Evolutionary conservation across 2,888 invertebrate genomes (phyloP).

Genomic region (Apamea sordens): DNA sequence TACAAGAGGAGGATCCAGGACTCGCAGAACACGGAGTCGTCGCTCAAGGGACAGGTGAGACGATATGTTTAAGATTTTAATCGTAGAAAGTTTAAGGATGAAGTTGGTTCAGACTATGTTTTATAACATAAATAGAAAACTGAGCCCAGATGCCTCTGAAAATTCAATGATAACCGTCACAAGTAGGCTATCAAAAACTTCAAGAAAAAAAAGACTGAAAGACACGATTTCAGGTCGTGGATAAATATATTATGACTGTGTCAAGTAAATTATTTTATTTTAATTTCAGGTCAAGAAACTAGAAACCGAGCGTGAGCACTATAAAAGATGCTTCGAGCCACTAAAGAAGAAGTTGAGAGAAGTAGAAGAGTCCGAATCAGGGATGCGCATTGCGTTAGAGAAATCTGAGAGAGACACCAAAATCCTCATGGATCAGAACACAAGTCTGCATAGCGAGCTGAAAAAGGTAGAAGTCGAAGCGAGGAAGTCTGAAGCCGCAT

Average conservation of each 20-base stretch:
- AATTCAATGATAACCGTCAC: not conserved
- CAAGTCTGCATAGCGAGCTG: conserved; percentile 84
- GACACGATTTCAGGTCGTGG: not conserved
- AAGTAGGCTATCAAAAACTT: not conserved
- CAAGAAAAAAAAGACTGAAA: not conserved
- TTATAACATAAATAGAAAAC: not conserved
- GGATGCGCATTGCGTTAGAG: conserved; percentile 88
- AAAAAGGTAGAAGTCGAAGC: conserved; percentile 87
- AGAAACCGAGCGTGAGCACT: conserved; percentile 86
- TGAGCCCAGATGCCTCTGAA: not conserved
- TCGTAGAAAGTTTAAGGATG: not conserved
- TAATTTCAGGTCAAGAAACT: conserved; percentile 78
- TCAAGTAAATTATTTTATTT: not conserved
- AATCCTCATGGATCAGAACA: conserved; percentile 86
- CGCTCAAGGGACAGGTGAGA: conserved; percentile 88
- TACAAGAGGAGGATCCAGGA: conserved; percentile 91
- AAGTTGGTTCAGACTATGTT: not conserved
- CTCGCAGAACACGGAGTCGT: conserved; percentile 83
- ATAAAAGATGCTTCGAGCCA: conserved; percentile 88
- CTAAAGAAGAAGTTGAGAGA: conserved; percentile 89
- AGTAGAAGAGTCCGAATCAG: conserved; percentile 90
- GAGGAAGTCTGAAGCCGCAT: conserved; percentile 86
- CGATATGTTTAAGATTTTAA: conserved; percentile 2
- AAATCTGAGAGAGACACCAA: conserved; percentile 90
- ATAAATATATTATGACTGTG: not conserved